Conservation (phyloP, 2,888 invertebrate species). For the Helicoverpa assulta region DNA sequence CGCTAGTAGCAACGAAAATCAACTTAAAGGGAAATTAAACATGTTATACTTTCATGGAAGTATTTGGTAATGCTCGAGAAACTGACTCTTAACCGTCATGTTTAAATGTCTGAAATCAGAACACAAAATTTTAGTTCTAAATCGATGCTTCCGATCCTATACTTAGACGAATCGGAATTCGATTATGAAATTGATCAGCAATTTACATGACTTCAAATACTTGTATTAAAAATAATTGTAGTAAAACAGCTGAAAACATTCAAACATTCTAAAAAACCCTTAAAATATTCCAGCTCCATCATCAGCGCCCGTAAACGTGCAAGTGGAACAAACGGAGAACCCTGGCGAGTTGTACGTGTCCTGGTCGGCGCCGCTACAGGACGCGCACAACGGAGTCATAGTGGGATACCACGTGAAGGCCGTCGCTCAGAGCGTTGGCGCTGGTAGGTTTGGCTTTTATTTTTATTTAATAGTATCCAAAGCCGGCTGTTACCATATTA, state of each 20-base stretch:
- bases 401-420: slow-evolving; percentile 85
- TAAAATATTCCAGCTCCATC: slow-evolving; percentile 77
- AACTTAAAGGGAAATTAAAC: too few relatives aligned
- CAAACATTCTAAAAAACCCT: background rate
- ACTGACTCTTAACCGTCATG: too few relatives aligned
- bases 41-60: too few relatives aligned
- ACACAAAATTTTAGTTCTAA: background rate
- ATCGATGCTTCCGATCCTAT: too few relatives aligned
- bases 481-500: too few relatives aligned
- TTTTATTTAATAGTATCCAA: too few relatives aligned
- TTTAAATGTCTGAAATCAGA: background rate
- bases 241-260: background rate
- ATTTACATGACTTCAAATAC: too few relatives aligned
- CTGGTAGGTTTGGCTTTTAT: slow-evolving; percentile 66
- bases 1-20: too few relatives aligned
- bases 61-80: too few relatives aligned
- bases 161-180: too few relatives aligned
- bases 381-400: slow-evolving; percentile 82
- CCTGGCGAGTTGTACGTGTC: slow-evolving; percentile 84
- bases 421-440: slow-evolving; percentile 78
- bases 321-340: slow-evolving; percentile 81
- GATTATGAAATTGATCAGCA: too few relatives aligned
- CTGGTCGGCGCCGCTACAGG: slow-evolving; percentile 83
- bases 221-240: too few relatives aligned
- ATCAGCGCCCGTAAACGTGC: slow-evolving; percentile 80